Evolutionary conservation across 2,888 invertebrate genomes (phyloP), one percentile per base, ranked within the genome.

Genomic region (Drosophila mulleri): DNA sequence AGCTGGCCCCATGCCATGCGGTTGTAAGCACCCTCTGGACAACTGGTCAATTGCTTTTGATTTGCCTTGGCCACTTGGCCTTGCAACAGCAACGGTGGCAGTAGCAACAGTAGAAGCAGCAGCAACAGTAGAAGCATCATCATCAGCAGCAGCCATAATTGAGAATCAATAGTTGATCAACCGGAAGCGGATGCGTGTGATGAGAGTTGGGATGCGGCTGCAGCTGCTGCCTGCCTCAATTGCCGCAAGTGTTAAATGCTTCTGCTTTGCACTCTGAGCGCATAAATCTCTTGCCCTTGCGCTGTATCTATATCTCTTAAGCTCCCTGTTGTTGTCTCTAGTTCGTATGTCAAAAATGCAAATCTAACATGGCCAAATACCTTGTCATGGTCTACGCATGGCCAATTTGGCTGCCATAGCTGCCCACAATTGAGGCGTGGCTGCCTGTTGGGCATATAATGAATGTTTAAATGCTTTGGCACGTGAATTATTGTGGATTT

Each of bases 401-500:
- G 69, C 47, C 67, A 72, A 39, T 42, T 48, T 56, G 29, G 44
- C 23, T 26, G 44, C 44, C 26, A 16, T 35, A 35, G 47, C 44
- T 29, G 68, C 35, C 59, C 59, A 20, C 50, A 47, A 60, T 52
- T 29, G 67, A 67, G 54, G 64, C 59, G 20, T 72, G 53, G 45
- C 52, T 50, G 75, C 63, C 61, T 69, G 69, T 67, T 69, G 72
- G 75, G 47, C 76, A 68, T 80, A 68, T 76, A 82, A 76, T 82
- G 84, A 75, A 79, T 77, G 77, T 74, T 71, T 74, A 71, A 82
- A 79, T 70, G 85, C 72, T 82, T 82, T 77, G 70, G 65, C 68
- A 67, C 72, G 82, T 87, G 82, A 85, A 79, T 87, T 87, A 87
- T 85, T 85, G 72, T 83, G 77, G 70, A 80, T 76, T 86, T 83